phyloP scores from a whole-genome alignment of 2,888 invertebrate species.

The Phaonia tiefii region DNA sequence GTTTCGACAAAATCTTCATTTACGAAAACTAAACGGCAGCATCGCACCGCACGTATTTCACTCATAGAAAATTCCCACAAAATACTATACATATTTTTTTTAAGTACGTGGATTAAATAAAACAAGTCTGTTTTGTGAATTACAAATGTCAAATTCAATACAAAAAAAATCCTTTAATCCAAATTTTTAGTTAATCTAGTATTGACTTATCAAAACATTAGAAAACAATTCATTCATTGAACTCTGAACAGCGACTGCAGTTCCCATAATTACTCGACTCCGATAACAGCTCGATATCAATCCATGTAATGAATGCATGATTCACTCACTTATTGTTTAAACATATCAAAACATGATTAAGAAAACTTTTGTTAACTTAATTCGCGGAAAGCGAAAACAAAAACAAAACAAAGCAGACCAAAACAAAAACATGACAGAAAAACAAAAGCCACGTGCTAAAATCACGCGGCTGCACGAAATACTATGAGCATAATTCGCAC shows the following conservation, averaged over 20 bases:
- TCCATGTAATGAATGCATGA: background rate
- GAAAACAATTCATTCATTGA: background rate
- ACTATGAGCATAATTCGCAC: conserved; percentile 53
- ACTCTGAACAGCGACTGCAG: background rate
- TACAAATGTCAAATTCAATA: too few relatives aligned
- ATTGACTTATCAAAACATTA: background rate
- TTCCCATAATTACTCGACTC: conserved; percentile 9
- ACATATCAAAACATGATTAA: conserved; percentile 64
- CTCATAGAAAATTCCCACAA: too few relatives aligned
- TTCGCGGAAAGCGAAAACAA: conserved; percentile 50
- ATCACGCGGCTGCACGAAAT: conserved; percentile 32
- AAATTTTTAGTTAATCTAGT: too few relatives aligned
- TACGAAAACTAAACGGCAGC: too few relatives aligned
- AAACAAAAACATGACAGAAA: conserved; percentile 49
- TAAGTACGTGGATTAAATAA: too few relatives aligned
- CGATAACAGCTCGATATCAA: background rate
- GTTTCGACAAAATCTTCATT: too few relatives aligned
- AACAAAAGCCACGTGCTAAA: conserved; percentile 59
- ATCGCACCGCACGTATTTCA: too few relatives aligned
- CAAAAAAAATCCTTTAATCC: too few relatives aligned
- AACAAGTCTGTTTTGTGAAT: too few relatives aligned
- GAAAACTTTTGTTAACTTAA: conserved; percentile 54
- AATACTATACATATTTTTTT: too few relatives aligned
- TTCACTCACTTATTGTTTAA: conserved; percentile 38
- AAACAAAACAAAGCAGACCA: conserved; percentile 42